Percentiles rank a stretch among this genome's conserved stretches.
phyloP scores from a whole-genome alignment of 2,888 invertebrate genomes.

The Torymus texanus region DNA sequence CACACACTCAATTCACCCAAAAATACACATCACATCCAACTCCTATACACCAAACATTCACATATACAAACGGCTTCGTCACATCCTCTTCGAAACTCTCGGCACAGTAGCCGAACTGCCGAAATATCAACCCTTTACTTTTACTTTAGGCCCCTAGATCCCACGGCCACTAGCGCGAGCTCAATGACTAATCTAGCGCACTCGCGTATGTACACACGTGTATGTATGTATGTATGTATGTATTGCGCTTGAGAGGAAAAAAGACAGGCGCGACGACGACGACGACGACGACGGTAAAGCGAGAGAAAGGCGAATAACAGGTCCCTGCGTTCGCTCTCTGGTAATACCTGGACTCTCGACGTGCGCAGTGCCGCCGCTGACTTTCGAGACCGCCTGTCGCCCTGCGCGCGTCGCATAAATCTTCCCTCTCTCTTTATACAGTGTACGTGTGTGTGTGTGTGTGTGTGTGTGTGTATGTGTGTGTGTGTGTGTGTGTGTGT shows the following conservation, averaged over 20 bases:
- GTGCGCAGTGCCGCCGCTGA: not conserved
- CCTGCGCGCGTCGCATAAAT: constrained; percentile 40
- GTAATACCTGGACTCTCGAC: constrained; percentile 45
- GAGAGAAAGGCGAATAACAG: constrained; percentile 27
- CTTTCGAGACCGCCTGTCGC: constrained; percentile 40
- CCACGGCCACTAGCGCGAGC: not conserved
- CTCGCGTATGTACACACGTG: not conserved
- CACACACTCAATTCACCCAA: too few relatives aligned
- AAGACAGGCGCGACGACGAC: constrained; percentile 17
- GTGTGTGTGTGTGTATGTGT: too few relatives aligned
- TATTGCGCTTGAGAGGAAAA: not conserved
- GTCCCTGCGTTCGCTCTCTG: constrained; percentile 5
- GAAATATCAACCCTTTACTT: constrained; percentile 1
- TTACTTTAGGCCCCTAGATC: not conserved
- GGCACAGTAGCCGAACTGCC: not conserved
- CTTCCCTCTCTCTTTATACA: constrained; percentile 2
- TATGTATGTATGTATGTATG: not conserved
- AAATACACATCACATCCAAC: too few relatives aligned
- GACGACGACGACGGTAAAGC: not conserved
- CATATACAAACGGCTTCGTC: too few relatives aligned
- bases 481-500: too few relatives aligned
- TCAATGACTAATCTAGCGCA: constrained; percentile 26
- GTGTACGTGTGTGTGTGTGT: too few relatives aligned
- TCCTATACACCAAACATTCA: too few relatives aligned
- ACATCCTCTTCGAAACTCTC: not conserved